Evolutionary conservation across 2,888 invertebrate species (phyloP), one percentile per base, ranked within the genome.

Genomic region (Lasioglossum calceatum): DNA sequence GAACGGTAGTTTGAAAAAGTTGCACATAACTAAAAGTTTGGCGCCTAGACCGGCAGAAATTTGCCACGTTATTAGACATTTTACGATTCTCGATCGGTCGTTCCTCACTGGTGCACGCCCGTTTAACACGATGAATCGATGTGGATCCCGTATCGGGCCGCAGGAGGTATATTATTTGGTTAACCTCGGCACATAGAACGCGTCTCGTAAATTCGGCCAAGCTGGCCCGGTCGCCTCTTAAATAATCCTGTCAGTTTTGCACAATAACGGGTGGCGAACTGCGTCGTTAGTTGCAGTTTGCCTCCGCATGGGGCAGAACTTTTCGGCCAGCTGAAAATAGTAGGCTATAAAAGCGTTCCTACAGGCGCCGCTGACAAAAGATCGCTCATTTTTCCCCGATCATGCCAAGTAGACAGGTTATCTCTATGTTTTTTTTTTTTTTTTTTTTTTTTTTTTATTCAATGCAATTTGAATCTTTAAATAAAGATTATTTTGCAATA

Each of bases 201-300:
- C 85, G 44, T 61, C 79, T 85, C 87, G 83, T 87, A 87, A 87
- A 84, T 84, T 84, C 80, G 44, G 23, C 58, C 70, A 75, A 50
- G 71, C 64, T 67, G 61, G 67, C 76, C 71, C 23, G 80, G 50
- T 14, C 77, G 78, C 42, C 71, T 44, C 72, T 79, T 85, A 90
- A 90, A 91, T 88, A 90, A 90, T 87, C 81, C 85, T 86, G 87
- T 84, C 85, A 87, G 86, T 87, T 88, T 85, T 87, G 84, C 85
- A 80, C 77, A 81, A 87, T 83, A 84, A 80, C 77, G 86, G 78
- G 82, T 77, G 81, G 87, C 86, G 86, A 89, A 85, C 89, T 85
- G 87, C 89, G 78, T 92, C 90, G 89, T 92, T 91, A 90, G 89
- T 86, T 75, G 73, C 64, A 32, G 64, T 64, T n/a, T 67, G n/a